These are phyloP conservation scores for Torymus auratus DNA, from an alignment of 2,888 invertebrate species.

Conservation along the genomic window DNA sequence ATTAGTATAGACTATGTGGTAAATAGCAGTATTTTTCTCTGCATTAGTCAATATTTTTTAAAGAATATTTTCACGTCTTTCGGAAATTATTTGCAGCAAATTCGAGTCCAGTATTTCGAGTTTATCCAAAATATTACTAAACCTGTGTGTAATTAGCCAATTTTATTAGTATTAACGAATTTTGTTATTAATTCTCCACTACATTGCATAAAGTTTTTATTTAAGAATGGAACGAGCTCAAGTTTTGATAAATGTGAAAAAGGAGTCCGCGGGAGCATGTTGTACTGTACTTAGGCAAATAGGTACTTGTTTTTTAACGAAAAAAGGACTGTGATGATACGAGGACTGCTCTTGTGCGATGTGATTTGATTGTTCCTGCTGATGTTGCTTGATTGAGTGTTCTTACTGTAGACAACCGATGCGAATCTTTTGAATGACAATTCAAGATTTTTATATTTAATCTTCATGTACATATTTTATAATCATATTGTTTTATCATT, in stretches of 20 bases:
- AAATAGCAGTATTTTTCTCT: slow-evolving; percentile 3
- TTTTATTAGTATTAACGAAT: slow-evolving; percentile 22
- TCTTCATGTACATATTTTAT: slow-evolving; percentile 10
- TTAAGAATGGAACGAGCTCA: slow-evolving; percentile 18
- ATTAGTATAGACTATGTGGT: not conserved
- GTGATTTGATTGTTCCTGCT: slow-evolving; percentile 47
- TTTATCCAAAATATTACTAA: slow-evolving; percentile 8
- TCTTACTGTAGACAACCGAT: not conserved
- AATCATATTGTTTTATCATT: slow-evolving; percentile 4
- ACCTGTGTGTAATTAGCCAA: slow-evolving; percentile 14
- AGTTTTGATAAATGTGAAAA: slow-evolving; percentile 9
- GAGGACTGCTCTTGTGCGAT: slow-evolving; percentile 40
- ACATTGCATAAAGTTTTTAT: slow-evolving; percentile 15
- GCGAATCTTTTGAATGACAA: slow-evolving; percentile 7
- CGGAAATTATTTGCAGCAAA: too few species aligned
- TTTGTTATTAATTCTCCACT: too few species aligned
- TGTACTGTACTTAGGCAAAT: slow-evolving; percentile 18
- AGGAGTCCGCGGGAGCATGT: slow-evolving; percentile 7
- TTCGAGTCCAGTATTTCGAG: too few species aligned
- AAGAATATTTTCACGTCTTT: too few species aligned
- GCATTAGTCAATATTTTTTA: not conserved
- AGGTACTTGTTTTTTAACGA: slow-evolving; percentile 26
- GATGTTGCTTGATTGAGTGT: slow-evolving; percentile 9
- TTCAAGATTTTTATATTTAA: slow-evolving; percentile 31
- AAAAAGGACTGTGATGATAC: slow-evolving; percentile 46